Conservation (phyloP, 2,113 vertebrate species). For the Nibea coibor region DNA sequence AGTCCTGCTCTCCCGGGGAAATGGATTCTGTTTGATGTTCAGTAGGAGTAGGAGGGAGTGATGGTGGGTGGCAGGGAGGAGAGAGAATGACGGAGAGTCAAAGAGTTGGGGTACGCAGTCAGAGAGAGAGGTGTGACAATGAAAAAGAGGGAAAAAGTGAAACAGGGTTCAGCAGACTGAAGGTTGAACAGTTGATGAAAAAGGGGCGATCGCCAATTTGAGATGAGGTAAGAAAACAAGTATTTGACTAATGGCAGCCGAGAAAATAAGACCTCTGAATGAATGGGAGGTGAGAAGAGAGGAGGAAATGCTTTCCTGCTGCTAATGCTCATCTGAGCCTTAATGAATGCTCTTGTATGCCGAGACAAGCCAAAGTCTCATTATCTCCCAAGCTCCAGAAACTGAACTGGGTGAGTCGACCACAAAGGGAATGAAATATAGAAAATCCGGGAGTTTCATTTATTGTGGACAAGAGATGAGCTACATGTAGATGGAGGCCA, state of each 20-base stretch:
- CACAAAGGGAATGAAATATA: slow-evolving; percentile 56
- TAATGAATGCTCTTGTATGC: slow-evolving; percentile 54
- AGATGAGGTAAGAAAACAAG: slow-evolving; percentile 23
- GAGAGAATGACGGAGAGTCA: neutral
- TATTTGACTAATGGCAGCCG: slow-evolving; percentile 38
- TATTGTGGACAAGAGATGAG: slow-evolving; percentile 7
- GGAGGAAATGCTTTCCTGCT: slow-evolving; percentile 23
- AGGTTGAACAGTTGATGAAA: slow-evolving; percentile 21
- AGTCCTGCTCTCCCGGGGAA: slow-evolving; percentile 51
- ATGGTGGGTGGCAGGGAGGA: slow-evolving; percentile 23
- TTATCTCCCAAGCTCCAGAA: slow-evolving; percentile 58
- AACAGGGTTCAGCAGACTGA: neutral
- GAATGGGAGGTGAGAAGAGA: slow-evolving; percentile 30
- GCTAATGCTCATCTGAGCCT: slow-evolving; percentile 43
- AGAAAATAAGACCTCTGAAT: slow-evolving; percentile 30
- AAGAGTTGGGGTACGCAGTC: neutral
- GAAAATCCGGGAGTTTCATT: slow-evolving; percentile 25
- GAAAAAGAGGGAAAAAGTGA: neutral
- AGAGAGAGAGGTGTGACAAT: neutral
- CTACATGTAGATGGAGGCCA: neutral
- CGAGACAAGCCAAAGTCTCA: slow-evolving; percentile 52
- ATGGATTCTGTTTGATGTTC: slow-evolving; percentile 69
- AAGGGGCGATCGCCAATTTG: slow-evolving; percentile 26
- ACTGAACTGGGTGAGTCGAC: slow-evolving; percentile 44
- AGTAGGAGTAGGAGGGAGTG: slow-evolving; percentile 8